Base-by-base conservation (phyloP, 2,113 vertebrate species). In the Apaloderma vittatum region DNA sequence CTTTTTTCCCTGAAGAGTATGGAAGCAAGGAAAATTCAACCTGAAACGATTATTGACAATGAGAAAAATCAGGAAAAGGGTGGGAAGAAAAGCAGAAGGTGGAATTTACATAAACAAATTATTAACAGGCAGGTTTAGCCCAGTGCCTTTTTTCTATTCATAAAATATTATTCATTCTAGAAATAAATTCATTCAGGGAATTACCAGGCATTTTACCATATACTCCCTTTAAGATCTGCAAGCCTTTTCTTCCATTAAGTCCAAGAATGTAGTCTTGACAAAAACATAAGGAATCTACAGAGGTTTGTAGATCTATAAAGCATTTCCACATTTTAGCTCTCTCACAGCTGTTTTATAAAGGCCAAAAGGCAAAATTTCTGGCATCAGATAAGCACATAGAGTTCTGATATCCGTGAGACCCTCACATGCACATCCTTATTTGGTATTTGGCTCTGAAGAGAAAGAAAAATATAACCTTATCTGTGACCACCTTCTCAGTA, bases 301-400 rank as follows among this genome's bases (percentile, higher is more conserved):
- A 94, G 36, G 8, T 67, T 59, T 77, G 3, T 21, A 49, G 23
- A 43, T 57, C 80, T 73, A 77, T 61, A 71, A 88, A 92, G 37
- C 52, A 80, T 30, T 93, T 51, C 45, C 66, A 52, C 11, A 37
- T 30, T 70, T 91, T 83, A 95, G 78, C 68, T 88, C 81, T 88
- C 40, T 82, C 67, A 80, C 3, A 63, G 34, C 82, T 92, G 66
- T 67, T 88, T 40, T 70, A 73, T 70, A 93, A 97, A 93, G 93
- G 37, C 51, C 87, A 93, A 73, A 87, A 86, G 15, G n/a, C 5
- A 95, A 92, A 88, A 91, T 46, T n/a, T 57, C 46, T 85, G 37
- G 19, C 58, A 84, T 71, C 49, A 84, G 68, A 48, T 7, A 75
- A 81, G 37, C 9, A 84, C 8, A 23, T 45, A 7, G 11, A 18